phyloP scores from a whole-genome alignment of 2,888 invertebrate species.

The Tachina fera region DNA sequence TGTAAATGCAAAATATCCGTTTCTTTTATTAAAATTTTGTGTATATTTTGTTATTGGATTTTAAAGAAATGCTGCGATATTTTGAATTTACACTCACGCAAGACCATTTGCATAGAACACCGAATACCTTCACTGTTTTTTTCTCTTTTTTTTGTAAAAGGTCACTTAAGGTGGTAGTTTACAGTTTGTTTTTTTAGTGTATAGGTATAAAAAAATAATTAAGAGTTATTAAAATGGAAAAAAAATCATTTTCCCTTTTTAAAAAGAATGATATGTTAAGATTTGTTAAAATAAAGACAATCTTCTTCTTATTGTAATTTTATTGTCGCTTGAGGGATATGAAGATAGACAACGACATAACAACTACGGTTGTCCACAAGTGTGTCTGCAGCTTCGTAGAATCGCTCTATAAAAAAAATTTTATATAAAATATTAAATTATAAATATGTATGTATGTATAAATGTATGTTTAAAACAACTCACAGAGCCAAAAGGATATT shows the following conservation, averaged over 20 bases:
- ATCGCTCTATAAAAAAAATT: slow-evolving; percentile 65
- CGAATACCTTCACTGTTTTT: no score
- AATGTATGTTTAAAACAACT: background rate
- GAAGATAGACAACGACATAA: slow-evolving; percentile 18
- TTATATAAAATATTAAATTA: background rate
- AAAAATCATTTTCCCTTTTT: background rate
- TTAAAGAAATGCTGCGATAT: no score
- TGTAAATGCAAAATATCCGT: no score
- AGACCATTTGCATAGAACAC: no score
- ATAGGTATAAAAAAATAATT: background rate
- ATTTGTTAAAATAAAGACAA: background rate
- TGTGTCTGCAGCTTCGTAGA: slow-evolving; percentile 50
- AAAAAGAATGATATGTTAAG: background rate
- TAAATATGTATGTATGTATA: no score
- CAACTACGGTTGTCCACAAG: background rate
- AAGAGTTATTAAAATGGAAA: background rate
- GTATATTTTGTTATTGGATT: no score
- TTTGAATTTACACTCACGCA: no score
- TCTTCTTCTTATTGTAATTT: background rate
- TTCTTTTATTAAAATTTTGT: no score
- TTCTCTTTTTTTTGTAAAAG: background rate
- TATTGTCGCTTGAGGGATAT: slow-evolving; percentile 6
- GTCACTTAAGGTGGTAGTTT: background rate
- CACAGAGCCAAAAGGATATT: no score
- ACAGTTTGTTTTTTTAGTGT: background rate